Conservation (phyloP, 2,888 invertebrate species). For the Clanis bilineata region DNA sequence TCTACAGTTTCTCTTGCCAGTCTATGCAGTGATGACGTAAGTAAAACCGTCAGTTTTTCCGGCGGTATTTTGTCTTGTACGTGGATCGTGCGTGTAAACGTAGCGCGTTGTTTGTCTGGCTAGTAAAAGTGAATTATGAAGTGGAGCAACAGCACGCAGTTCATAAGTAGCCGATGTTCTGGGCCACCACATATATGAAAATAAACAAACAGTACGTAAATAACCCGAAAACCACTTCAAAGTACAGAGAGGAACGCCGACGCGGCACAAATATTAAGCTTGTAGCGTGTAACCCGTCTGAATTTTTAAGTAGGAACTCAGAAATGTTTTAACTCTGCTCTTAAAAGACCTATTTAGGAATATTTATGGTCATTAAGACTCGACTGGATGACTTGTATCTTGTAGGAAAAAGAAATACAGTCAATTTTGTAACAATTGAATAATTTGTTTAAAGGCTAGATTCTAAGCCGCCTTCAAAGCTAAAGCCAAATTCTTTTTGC, state of each 20-base stretch:
- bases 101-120: conserved; percentile 1
- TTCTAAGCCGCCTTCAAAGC: too few relatives aligned
- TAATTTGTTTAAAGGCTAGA: too few relatives aligned
- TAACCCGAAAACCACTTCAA: conserved; percentile 74
- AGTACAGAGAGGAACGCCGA: conserved; percentile 55
- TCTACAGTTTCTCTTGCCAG: too few relatives aligned
- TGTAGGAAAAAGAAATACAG: too few relatives aligned
- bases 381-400: too few relatives aligned
- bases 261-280: conserved; percentile 22
- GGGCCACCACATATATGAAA: conserved; percentile 71
- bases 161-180: conserved; percentile 59
- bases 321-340: too few relatives aligned
- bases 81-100: background rate
- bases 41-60: background rate
- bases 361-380: too few relatives aligned
- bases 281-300: conserved; percentile 25
- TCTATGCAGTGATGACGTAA: background rate
- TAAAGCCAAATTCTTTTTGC: too few relatives aligned
- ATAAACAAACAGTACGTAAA: conserved; percentile 78
- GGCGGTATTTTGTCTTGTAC: background rate
- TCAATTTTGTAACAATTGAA: too few relatives aligned
- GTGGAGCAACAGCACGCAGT: conserved; percentile 51
- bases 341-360: too few relatives aligned
- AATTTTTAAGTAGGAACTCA: too few relatives aligned
- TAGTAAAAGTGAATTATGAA: conserved; percentile 40